These are phyloP conservation scores for Elysia chlorotica DNA, from an alignment of 1,140 invertebrate genomes.

Conservation along the genomic window DNA sequence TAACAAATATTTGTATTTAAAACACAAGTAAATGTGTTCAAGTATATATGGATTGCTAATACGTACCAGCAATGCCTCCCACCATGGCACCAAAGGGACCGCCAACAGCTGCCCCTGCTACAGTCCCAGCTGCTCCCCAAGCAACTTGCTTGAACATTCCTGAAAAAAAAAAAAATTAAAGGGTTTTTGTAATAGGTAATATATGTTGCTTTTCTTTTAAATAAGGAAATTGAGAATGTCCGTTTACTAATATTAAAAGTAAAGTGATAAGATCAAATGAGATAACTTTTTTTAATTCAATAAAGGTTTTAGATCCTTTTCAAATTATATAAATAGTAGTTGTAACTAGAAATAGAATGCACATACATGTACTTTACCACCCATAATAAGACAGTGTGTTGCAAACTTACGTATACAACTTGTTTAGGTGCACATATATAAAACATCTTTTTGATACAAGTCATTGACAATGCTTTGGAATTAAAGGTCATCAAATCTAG, in stretches of 20 bases:
- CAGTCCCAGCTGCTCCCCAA: constrained; percentile 42
- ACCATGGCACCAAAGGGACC: constrained; percentile 45
- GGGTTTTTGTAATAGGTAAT: too few species aligned
- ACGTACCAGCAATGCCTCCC: constrained; percentile 38
- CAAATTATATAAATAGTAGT: neutral
- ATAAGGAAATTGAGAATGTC: neutral
- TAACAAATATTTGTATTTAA: too few species aligned
- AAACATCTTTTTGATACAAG: too few species aligned
- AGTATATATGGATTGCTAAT: too few species aligned
- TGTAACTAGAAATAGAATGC: too few species aligned
- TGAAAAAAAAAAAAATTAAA: constrained; percentile 11
- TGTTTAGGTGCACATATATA: too few species aligned
- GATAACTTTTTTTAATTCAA: neutral
- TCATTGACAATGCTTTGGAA: too few species aligned
- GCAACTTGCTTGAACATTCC: constrained; percentile 47
- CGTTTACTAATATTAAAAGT: neutral
- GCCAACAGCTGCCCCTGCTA: constrained; percentile 35
- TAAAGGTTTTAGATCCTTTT: neutral
- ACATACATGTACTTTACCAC: too few species aligned
- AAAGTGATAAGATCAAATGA: neutral
- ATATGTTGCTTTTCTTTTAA: neutral
- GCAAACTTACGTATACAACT: too few species aligned
- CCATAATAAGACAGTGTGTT: too few species aligned
- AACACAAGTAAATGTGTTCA: too few species aligned
- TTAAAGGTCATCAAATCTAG: too few species aligned